A percentile compares a stretch with the other conserved stretches of the same genome.
Evolutionary conservation across 2,888 invertebrate genomes (phyloP).

Genomic region (Pammene aurita): DNA sequence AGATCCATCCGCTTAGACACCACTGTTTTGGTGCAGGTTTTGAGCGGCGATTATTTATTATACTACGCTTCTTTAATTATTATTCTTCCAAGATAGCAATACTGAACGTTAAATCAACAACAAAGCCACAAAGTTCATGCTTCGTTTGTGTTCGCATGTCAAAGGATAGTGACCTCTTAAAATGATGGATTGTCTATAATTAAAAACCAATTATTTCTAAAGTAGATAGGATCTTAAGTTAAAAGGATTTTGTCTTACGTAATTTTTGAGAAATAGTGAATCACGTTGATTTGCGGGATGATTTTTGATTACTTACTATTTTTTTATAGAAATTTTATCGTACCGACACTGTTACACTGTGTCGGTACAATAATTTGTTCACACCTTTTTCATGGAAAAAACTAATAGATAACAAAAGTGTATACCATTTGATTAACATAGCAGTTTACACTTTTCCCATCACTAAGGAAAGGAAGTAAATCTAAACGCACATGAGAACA

Average conservation of each 20-base stretch:
- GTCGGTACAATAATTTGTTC: constrained; percentile 21
- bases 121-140: not conserved
- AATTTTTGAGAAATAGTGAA: constrained; percentile 5
- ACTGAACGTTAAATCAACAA: not conserved
- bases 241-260: constrained; percentile 15
- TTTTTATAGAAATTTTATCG: too few species aligned
- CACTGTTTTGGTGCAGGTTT: too few species aligned
- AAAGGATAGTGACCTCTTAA: constrained; percentile 20
- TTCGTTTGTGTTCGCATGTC: constrained; percentile 11
- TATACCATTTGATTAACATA: constrained; percentile 37
- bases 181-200: constrained; percentile 16
- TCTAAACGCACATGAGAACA: constrained; percentile 35
- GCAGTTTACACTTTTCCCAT: constrained; percentile 32
- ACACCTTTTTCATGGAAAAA: constrained; percentile 36
- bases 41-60: too few species aligned
- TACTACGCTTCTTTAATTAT: too few species aligned
- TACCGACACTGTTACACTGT: not conserved
- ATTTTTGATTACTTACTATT: not conserved
- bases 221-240: constrained; percentile 12
- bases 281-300: not conserved
- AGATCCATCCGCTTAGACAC: too few species aligned
- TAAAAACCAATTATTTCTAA: constrained; percentile 19
- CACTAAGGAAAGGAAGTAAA: constrained; percentile 35
- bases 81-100: too few species aligned
- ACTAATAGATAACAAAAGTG: constrained; percentile 27